These are phyloP conservation scores for Globicephala melas DNA, from an alignment of 2,113 vertebrate genomes.

Conservation along the genomic window DNA sequence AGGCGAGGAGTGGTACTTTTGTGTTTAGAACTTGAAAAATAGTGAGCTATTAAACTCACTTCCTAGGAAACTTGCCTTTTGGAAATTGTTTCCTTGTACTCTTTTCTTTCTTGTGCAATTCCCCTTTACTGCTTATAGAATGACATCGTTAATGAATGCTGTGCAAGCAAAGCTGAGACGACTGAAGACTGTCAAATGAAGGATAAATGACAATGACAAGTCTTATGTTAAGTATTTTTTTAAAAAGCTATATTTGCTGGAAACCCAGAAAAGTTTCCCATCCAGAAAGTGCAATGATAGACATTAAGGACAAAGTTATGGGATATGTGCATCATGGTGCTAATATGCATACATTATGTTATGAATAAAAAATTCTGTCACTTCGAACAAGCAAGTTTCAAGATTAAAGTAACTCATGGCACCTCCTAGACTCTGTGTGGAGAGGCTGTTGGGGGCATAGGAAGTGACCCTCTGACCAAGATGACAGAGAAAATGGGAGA, in stretches of 20 bases:
- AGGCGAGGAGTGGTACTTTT: background rate
- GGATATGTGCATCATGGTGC: accelerated
- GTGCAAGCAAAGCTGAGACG: no score
- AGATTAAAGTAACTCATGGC: background rate
- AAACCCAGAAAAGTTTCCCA: background rate
- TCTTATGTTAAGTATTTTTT: background rate
- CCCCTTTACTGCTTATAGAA: background rate
- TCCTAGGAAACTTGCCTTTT: background rate
- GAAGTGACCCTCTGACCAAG: background rate
- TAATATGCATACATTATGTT: accelerated
- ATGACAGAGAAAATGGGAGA: background rate
- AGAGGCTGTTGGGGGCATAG: background rate
- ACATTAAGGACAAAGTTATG: background rate
- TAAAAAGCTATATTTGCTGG: background rate
- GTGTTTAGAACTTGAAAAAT: background rate
- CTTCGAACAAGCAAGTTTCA: background rate
- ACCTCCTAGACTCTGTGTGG: background rate
- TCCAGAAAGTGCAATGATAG: background rate
- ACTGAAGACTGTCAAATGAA: background rate
- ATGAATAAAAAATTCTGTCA: background rate
- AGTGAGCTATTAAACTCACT: background rate
- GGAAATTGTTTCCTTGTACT: background rate
- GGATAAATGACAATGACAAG: background rate
- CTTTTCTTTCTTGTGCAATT: background rate
- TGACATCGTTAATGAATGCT: accelerated